Conservation (phyloP, 1,140 invertebrate species). For the Brachionus calyciflorus region DNA sequence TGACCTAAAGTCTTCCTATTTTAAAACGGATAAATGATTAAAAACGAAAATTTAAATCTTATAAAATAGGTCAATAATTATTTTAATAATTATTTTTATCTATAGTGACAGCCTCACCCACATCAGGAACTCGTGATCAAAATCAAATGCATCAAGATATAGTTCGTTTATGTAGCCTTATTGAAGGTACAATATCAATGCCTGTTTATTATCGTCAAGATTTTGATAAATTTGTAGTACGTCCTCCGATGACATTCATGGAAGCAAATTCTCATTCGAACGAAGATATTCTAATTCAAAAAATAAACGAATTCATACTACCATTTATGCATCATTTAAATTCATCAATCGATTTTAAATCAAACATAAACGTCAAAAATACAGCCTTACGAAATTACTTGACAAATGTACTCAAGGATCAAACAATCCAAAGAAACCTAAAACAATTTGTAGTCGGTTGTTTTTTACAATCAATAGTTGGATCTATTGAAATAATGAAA, state of each 20-base stretch:
- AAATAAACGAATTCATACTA: neutral
- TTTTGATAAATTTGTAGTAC: constrained; percentile 5
- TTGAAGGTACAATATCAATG: neutral
- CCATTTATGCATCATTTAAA: constrained; percentile 14
- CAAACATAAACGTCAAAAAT: neutral
- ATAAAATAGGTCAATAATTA: no score
- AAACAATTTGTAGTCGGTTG: neutral
- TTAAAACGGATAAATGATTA: no score
- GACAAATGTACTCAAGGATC: neutral
- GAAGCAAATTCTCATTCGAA: neutral
- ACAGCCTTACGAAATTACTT: constrained; percentile 6
- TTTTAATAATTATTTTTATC: neutral
- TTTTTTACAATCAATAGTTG: neutral
- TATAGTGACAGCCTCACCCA: constrained; percentile 3
- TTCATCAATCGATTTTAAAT: neutral
- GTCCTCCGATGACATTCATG: neutral
- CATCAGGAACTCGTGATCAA: neutral
- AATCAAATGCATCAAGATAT: constrained; percentile 4
- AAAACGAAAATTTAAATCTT: no score
- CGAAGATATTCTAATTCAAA: neutral
- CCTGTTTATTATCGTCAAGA: neutral
- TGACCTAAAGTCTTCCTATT: no score
- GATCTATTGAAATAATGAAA: neutral
- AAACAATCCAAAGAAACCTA: neutral
- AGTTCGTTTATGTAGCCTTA: neutral